These are phyloP conservation scores for Alosa alosa DNA, from an alignment of 2,113 vertebrate genomes.

Conservation along the genomic window DNA sequence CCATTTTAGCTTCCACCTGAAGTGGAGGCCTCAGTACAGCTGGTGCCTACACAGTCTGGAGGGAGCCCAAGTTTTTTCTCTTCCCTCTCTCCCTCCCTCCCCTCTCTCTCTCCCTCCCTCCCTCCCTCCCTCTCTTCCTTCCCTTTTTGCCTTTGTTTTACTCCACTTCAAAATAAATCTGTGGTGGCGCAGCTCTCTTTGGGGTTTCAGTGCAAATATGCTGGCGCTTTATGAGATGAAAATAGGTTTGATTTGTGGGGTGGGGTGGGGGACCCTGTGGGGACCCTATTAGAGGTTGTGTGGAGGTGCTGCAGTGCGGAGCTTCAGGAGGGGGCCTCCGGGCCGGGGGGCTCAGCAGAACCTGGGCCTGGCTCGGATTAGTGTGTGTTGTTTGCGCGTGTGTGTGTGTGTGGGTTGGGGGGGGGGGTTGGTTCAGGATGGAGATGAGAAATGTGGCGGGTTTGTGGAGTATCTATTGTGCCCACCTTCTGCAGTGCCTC, in stretches of 20 bases:
- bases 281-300: background rate
- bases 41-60: slow-evolving; percentile 40
- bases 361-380: background rate
- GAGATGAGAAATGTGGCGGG: background rate
- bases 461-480: background rate
- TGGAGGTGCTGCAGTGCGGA: background rate
- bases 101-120: background rate
- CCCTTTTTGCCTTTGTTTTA: background rate
- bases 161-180: slow-evolving; percentile 41
- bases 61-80: slow-evolving; percentile 17
- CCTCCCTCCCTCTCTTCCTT: background rate
- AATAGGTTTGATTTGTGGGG: slow-evolving; percentile 17
- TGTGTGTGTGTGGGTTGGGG: background rate
- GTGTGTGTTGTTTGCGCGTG: too few species aligned
- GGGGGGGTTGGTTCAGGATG: background rate
- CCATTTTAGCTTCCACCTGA: slow-evolving; percentile 32
- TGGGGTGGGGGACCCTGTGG: background rate
- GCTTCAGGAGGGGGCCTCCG: background rate
- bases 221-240: slow-evolving; percentile 29
- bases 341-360: background rate
- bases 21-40: slow-evolving; percentile 38
- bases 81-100: background rate
- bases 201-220: slow-evolving; percentile 2
- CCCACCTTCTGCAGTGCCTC: background rate
- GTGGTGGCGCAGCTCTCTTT: slow-evolving; percentile 12